Percentiles rank a stretch among this genome's conserved stretches.
Evolutionary conservation across 1,140 invertebrate genomes (phyloP).

Genomic region (Eulimnadia texana): DNA sequence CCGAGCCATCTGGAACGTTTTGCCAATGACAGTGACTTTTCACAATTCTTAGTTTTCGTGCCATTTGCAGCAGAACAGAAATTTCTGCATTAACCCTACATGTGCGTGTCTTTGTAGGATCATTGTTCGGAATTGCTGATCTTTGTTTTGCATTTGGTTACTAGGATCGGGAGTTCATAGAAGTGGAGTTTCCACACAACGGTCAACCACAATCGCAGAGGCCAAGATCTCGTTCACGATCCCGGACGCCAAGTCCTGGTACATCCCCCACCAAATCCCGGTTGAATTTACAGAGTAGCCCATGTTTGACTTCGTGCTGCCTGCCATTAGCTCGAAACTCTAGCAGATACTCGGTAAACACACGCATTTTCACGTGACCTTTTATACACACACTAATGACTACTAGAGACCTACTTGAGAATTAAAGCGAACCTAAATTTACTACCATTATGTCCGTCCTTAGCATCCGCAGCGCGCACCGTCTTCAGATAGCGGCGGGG

Average conservation of each 20-base stretch:
- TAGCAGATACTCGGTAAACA: background rate
- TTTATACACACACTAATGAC: no score
- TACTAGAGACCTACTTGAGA: no score
- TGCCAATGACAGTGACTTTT: no score
- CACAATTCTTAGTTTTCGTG: no score
- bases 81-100: no score
- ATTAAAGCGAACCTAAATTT: no score
- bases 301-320: background rate
- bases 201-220: conserved; percentile 75
- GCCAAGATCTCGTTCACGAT: conserved; percentile 28
- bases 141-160: no score
- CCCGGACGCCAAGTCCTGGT: conserved; percentile 46
- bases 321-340: background rate
- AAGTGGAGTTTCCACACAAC: conserved; percentile 87
- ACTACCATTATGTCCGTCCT: no score
- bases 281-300: background rate
- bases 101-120: no score
- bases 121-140: no score
- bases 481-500: background rate
- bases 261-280: background rate
- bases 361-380: background rate
- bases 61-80: no score
- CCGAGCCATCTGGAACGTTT: no score
- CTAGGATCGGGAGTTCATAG: conserved; percentile 91
- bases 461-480: background rate